phyloP scores from a whole-genome alignment of 2,797 vertebrate genomes.

The Capromys pilorides region DNA sequence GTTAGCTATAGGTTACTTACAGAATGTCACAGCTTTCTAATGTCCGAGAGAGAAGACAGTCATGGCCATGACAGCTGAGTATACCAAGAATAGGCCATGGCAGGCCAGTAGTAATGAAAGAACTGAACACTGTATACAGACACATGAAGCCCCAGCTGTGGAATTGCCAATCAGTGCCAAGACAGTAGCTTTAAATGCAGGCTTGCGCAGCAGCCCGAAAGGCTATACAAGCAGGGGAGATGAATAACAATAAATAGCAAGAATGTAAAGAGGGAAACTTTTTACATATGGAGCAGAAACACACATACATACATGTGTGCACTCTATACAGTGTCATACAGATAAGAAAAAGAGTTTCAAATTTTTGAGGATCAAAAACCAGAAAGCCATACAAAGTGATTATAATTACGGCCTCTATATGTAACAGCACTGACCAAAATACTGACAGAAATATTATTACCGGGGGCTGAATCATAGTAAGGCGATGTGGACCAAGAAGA shows the following conservation, averaged over 20 bases:
- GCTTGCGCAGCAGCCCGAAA: neutral
- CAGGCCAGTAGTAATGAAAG: neutral
- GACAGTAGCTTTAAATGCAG: neutral
- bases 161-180: neutral
- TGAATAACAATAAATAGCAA: neutral
- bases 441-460: neutral
- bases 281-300: neutral
- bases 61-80: neutral
- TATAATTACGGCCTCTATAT: neutral
- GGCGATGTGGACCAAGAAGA: neutral
- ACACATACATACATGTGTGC: neutral
- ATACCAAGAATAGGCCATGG: neutral
- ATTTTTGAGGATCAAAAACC: neutral
- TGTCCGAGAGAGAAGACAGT: neutral
- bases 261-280: neutral
- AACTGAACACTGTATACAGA: neutral
- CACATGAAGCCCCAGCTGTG: neutral
- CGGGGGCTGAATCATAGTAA: neutral
- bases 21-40: neutral
- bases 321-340: neutral
- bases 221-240: neutral
- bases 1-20: neutral
- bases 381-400: neutral
- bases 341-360: neutral
- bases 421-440: neutral